phyloP scores from a whole-genome alignment of 2,113 vertebrate species.

The Beaufortia kweichowensis region DNA sequence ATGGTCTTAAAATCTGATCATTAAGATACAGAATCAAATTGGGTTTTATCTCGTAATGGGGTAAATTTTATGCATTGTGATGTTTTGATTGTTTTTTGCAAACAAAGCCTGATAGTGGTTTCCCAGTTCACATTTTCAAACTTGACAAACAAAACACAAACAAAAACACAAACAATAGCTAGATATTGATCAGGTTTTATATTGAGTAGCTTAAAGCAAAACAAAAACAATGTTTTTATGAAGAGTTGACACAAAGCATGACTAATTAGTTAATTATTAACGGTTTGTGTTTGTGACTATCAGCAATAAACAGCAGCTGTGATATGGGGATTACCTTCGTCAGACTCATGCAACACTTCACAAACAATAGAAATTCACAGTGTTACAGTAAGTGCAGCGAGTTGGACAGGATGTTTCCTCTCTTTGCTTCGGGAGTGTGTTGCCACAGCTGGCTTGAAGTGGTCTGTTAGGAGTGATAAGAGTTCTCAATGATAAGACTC shows the following conservation, averaged over 20 bases:
- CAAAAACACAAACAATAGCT: background rate
- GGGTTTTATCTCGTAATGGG: conserved; percentile 4
- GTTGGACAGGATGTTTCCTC: conserved; percentile 64
- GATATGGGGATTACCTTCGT: conserved; percentile 49
- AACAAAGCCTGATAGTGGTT: background rate
- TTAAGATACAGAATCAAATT: background rate
- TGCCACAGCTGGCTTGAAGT: conserved; percentile 41
- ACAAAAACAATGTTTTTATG: background rate
- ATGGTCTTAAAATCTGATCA: background rate
- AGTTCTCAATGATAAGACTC: conserved; percentile 54
- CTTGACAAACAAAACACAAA: background rate
- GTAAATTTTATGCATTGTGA: background rate
- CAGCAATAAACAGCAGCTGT: conserved; percentile 56
- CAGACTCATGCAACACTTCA: conserved; percentile 48
- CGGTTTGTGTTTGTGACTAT: background rate
- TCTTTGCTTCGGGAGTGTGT: conserved; percentile 61
- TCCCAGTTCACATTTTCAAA: background rate
- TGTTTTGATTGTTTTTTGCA: conserved; percentile 1
- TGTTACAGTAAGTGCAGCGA: conserved; percentile 58
- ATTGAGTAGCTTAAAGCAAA: background rate
- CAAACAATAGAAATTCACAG: conserved; percentile 55
- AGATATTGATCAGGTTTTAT: background rate
- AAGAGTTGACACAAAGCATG: background rate
- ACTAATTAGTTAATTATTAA: background rate
- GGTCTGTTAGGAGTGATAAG: conserved; percentile 56